Base-by-base conservation (phyloP, 2,113 vertebrate genomes). In the Saccopteryx leptura region DNA sequence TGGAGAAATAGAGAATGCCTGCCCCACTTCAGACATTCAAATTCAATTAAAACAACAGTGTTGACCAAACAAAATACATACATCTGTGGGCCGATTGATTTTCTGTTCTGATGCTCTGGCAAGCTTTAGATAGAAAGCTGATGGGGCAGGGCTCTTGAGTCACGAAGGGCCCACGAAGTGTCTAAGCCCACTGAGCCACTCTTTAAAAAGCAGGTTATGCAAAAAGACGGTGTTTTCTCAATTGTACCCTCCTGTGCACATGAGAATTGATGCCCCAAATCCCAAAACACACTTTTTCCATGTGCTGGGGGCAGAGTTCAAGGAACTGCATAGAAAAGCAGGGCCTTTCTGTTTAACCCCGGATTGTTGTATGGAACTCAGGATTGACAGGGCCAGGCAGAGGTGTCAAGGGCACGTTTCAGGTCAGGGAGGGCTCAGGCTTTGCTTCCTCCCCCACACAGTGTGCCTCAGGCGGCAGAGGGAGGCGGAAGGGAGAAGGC, bases 251-350 rank as follows among this genome's bases (percentile, higher is more conserved):
- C 14, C 19, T 52, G 4, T 58, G 52, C 26, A 24, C 31, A 58
- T 85, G 66, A 84, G 48, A 81, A 63, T 48, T 9, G 56, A 66
- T 81, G 50, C 4, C 60, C 63, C 24, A 63, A 17, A 72, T 90
- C 26, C 80, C 61, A 46, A 75, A 46, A 85, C 56, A 39, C 0
- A 23, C 61, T 52, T 78, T 78, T 82, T 79, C 17, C 2, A 0
- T 74, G 63, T 54, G 33, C 75, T 82, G 48, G 54, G 50, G 66
- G 54, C 85, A 61, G 84, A 81, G 91, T 92, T 94, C 66, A 94
- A 74, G 54, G 72, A 72, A 66, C 24, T 50, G 83, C 4, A 9
- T 74, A 76, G 48, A 4, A 52, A 84, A 88, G 14, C 18, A 8
- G 24, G 72, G 33, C 63, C 69, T 93, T 82, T 52, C 58, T 79